A percentile compares a stretch with the other conserved stretches of the same genome.
These are phyloP conservation scores for Zalophus californianus DNA, from an alignment of 2,797 vertebrate species.

Conservation along the genomic window DNA sequence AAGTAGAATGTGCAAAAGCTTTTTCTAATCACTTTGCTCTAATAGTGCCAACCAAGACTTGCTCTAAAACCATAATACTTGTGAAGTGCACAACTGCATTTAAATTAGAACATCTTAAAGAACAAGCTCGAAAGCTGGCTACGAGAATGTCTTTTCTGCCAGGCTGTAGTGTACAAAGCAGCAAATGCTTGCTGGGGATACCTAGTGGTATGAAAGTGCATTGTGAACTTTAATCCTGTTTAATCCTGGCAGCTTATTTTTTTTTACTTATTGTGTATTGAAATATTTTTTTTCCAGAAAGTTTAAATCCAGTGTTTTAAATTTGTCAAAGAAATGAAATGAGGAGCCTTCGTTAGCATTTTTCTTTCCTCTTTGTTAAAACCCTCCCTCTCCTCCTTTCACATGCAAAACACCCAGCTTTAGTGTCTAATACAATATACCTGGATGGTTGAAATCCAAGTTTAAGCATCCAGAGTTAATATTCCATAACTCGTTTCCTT, in stretches of 20 bases:
- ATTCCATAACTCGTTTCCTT: not conserved
- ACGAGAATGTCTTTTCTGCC: conserved; percentile 82
- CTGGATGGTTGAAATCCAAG: conserved; percentile 1
- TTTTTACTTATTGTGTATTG: not conserved
- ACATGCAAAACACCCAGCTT: conserved; percentile 29
- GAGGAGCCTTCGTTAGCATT: not conserved
- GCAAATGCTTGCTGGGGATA: conserved; percentile 77
- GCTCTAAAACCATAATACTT: conserved; percentile 78
- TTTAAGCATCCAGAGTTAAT: conserved; percentile 18
- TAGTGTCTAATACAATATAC: conserved; percentile 39
- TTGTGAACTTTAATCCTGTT: not conserved
- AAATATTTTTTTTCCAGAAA: conserved; percentile 33
- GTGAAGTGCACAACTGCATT: conserved; percentile 87
- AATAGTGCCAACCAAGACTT: conserved; percentile 52
- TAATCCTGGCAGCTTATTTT: not conserved
- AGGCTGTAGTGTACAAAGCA: conserved; percentile 77
- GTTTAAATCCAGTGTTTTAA: not conserved
- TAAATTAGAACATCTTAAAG: conserved; percentile 88
- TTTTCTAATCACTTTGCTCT: conserved; percentile 77
- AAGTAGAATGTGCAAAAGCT: conserved; percentile 3
- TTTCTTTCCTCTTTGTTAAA: conserved; percentile 40
- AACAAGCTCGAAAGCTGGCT: conserved; percentile 81
- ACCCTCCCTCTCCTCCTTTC: conserved; percentile 26
- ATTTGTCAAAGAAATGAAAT: conserved; percentile 55
- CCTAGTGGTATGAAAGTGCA: conserved; percentile 70